Percentiles rank a stretch among this genome's conserved stretches.
Conservation (phyloP, 2,888 invertebrate species). For the Syrphus vitripennis region DNA sequence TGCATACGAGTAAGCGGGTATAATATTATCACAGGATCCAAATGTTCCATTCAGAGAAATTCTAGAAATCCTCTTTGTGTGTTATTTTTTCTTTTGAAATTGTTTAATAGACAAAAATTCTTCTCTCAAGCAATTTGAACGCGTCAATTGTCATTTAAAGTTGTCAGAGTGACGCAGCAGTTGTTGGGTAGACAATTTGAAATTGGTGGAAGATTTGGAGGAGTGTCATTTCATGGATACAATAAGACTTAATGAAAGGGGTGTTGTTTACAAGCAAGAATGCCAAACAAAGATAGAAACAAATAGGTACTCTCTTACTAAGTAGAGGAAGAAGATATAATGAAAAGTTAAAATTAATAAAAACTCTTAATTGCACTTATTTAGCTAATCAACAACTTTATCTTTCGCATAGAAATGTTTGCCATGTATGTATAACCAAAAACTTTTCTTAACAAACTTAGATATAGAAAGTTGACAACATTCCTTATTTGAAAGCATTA, state of each 20-base stretch:
- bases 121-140: slow-evolving; percentile 64
- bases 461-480: slow-evolving; percentile 3
- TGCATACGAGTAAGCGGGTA: background rate
- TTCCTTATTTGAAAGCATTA: background rate
- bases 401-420: background rate
- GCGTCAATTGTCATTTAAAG: slow-evolving; percentile 66
- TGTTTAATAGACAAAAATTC: slow-evolving; percentile 69
- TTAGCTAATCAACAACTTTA: background rate
- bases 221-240: background rate
- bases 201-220: background rate
- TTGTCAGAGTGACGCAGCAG: slow-evolving; percentile 63
- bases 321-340: background rate
- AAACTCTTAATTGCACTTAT: background rate
- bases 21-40: slow-evolving; percentile 1
- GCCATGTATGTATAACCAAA: too few species aligned
- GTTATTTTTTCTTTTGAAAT: slow-evolving; percentile 61
- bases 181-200: slow-evolving; percentile 16
- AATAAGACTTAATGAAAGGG: slow-evolving; percentile 8
- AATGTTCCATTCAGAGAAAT: slow-evolving; percentile 27
- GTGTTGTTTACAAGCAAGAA: background rate
- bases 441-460: background rate
- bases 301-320: background rate
- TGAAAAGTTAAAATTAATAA: background rate
- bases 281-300: background rate
- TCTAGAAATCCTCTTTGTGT: slow-evolving; percentile 40